Conservation (phyloP, 2,888 invertebrate species). For the Matsumyia berberina region DNA sequence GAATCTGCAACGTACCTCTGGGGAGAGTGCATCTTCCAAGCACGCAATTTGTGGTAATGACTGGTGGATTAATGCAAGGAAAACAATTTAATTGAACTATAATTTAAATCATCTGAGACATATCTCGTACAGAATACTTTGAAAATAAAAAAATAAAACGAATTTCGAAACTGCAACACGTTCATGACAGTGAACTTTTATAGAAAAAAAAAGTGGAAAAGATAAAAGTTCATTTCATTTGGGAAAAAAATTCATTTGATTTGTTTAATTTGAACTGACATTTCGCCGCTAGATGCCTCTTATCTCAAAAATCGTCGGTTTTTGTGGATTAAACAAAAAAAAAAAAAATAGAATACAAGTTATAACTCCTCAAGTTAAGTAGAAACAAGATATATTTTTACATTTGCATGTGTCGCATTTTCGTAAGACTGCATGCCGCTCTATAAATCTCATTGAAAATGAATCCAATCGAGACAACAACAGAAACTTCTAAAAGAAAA, state of each 20-base stretch:
- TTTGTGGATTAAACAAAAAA: conserved; percentile 60
- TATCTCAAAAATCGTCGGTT: conserved; percentile 54
- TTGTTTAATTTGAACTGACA: conserved; percentile 50
- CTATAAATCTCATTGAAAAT: conserved; percentile 23
- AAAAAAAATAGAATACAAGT: conserved; percentile 46
- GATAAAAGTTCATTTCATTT: conserved; percentile 18
- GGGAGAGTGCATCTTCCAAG: not conserved
- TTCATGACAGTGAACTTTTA: conserved; percentile 48
- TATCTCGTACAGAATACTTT: conserved; percentile 1
- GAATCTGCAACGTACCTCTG: conserved; percentile 58
- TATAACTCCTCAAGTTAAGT: conserved; percentile 24
- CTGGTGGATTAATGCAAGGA: not conserved
- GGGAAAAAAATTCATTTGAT: conserved; percentile 26
- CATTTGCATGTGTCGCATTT: conserved; percentile 29
- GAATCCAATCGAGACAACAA: conserved; percentile 60
- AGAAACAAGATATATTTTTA: not conserved
- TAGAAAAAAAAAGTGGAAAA: not conserved
- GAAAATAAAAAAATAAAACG: conserved; percentile 42
- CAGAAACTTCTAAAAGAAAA: conserved; percentile 53
- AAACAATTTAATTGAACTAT: not conserved
- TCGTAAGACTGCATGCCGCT: not conserved
- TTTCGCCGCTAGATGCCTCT: conserved; percentile 70
- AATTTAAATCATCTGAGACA: not conserved
- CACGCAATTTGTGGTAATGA: not conserved
- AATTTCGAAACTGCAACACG: conserved; percentile 66